phyloP scores from a whole-genome alignment of 2,888 invertebrate species.

The Amorpha juglandis region DNA sequence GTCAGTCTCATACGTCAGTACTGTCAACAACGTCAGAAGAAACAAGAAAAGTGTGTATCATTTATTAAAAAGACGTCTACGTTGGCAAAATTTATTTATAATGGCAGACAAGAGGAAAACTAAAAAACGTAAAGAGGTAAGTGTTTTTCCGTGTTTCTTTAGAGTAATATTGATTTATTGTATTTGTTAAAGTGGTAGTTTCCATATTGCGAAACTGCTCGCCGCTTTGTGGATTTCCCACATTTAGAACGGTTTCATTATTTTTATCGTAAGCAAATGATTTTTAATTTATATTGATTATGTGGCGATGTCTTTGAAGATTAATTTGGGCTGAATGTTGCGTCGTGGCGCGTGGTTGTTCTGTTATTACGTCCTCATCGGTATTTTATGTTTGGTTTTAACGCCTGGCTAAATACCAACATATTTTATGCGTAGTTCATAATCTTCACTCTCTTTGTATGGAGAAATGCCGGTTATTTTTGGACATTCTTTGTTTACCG shows the following conservation, averaged over 20 bases:
- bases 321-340: not conserved
- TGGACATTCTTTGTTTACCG: slow-evolving; percentile 54
- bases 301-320: not conserved
- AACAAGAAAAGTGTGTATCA: slow-evolving; percentile 45
- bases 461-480: slow-evolving; percentile 52
- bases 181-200: slow-evolving; percentile 25
- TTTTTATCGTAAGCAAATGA: not conserved
- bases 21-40: slow-evolving; percentile 45
- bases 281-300: not conserved
- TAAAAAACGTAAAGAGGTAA: slow-evolving; percentile 80
- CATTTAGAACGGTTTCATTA: slow-evolving; percentile 26
- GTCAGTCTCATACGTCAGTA: slow-evolving; percentile 29
- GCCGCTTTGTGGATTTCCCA: slow-evolving; percentile 41
- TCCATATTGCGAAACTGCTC: slow-evolving; percentile 38
- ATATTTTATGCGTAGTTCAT: slow-evolving; percentile 58
- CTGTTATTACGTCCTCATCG: slow-evolving; percentile 52
- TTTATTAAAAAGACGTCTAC: slow-evolving; percentile 46
- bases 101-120: slow-evolving; percentile 82
- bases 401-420: slow-evolving; percentile 50
- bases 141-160: slow-evolving; percentile 33
- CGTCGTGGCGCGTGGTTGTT: slow-evolving; percentile 39
- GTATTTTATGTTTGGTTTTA: slow-evolving; percentile 47
- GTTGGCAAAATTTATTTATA: slow-evolving; percentile 65
- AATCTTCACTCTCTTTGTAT: slow-evolving; percentile 49
- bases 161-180: not conserved